phyloP scores from a whole-genome alignment of 2,113 vertebrate genomes.

The Narcine bancroftii region DNA sequence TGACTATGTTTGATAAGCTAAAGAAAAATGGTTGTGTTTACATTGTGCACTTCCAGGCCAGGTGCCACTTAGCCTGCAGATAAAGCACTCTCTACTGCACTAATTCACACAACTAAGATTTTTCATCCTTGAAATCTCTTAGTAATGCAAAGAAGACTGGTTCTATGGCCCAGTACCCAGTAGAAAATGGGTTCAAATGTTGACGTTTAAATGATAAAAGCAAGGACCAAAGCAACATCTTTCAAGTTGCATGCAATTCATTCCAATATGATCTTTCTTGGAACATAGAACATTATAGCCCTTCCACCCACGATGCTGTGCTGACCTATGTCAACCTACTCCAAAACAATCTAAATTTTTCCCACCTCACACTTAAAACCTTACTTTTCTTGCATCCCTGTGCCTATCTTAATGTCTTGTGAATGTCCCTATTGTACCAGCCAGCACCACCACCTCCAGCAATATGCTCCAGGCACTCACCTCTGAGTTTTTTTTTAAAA shows the following conservation, averaged over 20 bases:
- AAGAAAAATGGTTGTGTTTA: neutral
- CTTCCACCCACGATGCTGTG: too few species aligned
- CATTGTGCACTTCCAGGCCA: neutral
- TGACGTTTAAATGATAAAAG: too few species aligned
- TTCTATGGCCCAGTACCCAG: neutral
- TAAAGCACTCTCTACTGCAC: slow-evolving; percentile 18
- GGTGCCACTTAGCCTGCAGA: neutral
- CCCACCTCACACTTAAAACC: too few species aligned
- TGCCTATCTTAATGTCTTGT: too few species aligned
- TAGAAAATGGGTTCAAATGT: neutral
- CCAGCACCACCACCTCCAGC: too few species aligned
- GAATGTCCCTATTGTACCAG: too few species aligned
- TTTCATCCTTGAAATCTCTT: neutral
- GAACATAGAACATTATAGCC: too few species aligned
- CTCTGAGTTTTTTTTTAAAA: too few species aligned
- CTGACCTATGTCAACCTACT: too few species aligned
- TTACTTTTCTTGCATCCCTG: too few species aligned
- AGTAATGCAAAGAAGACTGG: neutral
- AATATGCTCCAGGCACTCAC: too few species aligned
- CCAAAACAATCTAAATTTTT: too few species aligned
- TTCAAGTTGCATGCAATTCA: neutral
- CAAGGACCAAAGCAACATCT: neutral
- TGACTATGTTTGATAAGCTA: neutral
- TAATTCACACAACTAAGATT: neutral
- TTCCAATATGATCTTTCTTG: neutral